Evolutionary conservation across 2,797 vertebrate species (phyloP).

Genomic region (Darevskia nairensis): DNA sequence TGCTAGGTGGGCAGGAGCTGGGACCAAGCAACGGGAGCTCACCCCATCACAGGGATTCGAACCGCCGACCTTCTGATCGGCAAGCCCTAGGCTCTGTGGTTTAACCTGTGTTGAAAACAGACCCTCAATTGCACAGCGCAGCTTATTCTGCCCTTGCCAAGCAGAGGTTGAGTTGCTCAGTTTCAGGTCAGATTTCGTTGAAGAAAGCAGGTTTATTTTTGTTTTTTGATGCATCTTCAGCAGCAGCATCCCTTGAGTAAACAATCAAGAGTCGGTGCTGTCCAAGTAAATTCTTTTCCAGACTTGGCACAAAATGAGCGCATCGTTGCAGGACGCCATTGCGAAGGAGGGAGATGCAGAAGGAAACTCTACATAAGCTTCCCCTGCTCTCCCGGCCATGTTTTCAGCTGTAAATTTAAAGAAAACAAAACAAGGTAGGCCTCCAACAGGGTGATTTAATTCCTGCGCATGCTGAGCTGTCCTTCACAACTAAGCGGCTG

Average conservation of each 20-base stretch:
- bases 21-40: too few relatives aligned
- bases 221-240: neutral
- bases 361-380: neutral
- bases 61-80: too few relatives aligned
- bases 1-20: too few relatives aligned
- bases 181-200: conserved; percentile 14
- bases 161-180: neutral
- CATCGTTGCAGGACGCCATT: neutral
- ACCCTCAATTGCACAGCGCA: neutral
- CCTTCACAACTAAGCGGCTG: neutral
- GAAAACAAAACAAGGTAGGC: neutral
- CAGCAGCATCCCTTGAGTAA: neutral
- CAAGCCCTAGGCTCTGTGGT: too few relatives aligned
- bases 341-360: neutral
- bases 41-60: too few relatives aligned
- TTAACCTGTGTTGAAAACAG: neutral
- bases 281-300: neutral
- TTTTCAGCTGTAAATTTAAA: neutral
- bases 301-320: neutral
- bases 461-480: neutral
- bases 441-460: conserved; percentile 2
- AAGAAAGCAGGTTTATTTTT: neutral
- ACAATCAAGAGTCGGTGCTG: neutral
- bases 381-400: neutral
- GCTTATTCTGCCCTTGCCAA: conserved; percentile 11